These are phyloP conservation scores for Hycleus cichorii DNA, from an alignment of 1,140 invertebrate species.

Conservation along the genomic window DNA sequence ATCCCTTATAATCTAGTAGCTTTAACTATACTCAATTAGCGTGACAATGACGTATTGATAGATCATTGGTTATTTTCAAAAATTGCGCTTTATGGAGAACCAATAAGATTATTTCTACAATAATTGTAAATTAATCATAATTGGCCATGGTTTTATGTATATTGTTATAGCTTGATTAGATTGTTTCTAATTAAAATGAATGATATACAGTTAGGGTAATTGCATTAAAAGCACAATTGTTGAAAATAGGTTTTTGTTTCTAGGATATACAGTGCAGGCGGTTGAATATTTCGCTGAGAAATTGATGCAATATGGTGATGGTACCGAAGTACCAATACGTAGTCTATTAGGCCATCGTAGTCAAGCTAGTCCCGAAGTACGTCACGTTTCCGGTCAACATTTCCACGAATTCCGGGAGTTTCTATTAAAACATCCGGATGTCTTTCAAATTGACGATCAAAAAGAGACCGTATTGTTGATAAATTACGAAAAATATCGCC, in stretches of 20 bases:
- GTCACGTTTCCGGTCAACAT: conserved; percentile 90
- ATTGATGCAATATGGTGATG: conserved; percentile 79
- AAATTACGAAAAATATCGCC: conserved; percentile 51
- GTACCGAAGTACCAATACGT: conserved; percentile 87
- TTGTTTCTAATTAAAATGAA: not conserved
- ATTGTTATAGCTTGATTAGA: too few relatives aligned
- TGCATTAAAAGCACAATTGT: not conserved
- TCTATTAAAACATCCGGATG: conserved; percentile 73
- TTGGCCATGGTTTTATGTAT: too few relatives aligned
- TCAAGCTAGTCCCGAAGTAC: conserved; percentile 89
- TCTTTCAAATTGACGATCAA: conserved; percentile 84
- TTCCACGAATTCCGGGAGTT: conserved; percentile 93
- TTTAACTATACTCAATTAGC: too few relatives aligned
- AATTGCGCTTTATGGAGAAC: too few relatives aligned
- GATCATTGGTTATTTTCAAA: too few relatives aligned
- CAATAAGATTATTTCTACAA: too few relatives aligned
- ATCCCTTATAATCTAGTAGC: too few relatives aligned
- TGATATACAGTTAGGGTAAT: not conserved
- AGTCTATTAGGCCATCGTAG: conserved; percentile 87
- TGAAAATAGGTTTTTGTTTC: conserved; percentile 11
- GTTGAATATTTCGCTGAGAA: conserved; percentile 92
- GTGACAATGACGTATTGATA: too few relatives aligned
- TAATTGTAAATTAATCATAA: too few relatives aligned
- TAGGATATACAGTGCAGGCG: conserved; percentile 74
- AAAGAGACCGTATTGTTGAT: conserved; percentile 63